Evolutionary conservation across 2,113 vertebrate genomes (phyloP).

Genomic region (Lipotes vexillifer): DNA sequence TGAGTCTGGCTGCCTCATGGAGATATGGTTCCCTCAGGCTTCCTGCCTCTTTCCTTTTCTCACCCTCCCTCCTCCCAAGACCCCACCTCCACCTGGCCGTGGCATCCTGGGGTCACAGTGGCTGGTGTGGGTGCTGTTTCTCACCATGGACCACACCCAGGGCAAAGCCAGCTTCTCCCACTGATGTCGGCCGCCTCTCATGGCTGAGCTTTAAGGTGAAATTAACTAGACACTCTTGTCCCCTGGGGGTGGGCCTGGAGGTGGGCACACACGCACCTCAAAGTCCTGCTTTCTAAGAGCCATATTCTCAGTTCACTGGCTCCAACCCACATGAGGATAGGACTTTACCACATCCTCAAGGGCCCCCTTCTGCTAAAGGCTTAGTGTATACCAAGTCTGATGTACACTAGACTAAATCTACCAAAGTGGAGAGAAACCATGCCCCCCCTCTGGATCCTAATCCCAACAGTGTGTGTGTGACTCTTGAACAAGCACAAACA

Average conservation of each 20-base stretch:
- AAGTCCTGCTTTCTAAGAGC: not conserved
- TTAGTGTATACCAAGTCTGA: not conserved
- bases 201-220: not conserved
- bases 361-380: not conserved
- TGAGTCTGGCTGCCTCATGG: not conserved
- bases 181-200: not conserved
- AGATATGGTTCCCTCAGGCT: not conserved
- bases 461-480: not conserved
- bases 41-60: not conserved
- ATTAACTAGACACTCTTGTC: not conserved
- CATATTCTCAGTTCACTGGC: not conserved
- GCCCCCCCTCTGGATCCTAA: not conserved
- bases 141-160: not conserved
- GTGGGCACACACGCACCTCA: not conserved
- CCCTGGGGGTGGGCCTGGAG: not conserved
- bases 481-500: too few species aligned
- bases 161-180: not conserved
- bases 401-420: not conserved
- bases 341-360: not conserved
- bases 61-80: not conserved
- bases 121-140: not conserved
- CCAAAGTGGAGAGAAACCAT: not conserved
- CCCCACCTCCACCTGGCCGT: accelerated
- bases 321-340: not conserved
- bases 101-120: too few species aligned